Conservation (phyloP, 2,888 invertebrate species). For the Petrophora chlorosata region DNA sequence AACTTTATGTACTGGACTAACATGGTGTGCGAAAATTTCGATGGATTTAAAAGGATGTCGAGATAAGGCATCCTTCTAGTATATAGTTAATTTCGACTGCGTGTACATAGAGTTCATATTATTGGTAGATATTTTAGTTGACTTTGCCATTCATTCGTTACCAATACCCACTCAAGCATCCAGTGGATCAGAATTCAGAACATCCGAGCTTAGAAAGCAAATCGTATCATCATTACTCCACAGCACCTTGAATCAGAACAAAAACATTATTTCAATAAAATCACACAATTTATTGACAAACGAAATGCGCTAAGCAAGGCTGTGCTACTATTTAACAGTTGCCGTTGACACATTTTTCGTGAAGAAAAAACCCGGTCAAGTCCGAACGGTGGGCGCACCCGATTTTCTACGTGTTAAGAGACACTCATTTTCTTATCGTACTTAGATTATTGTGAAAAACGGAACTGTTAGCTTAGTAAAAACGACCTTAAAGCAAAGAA, state of each 20-base stretch:
- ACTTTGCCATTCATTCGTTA: too few species aligned
- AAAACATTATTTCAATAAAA: constrained; percentile 4
- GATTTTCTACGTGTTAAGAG: neutral
- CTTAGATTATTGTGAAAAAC: neutral
- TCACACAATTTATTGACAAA: constrained; percentile 14
- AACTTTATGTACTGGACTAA: neutral
- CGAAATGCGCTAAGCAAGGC: constrained; percentile 17
- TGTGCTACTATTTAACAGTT: constrained; percentile 1
- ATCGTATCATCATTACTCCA: constrained; percentile 8
- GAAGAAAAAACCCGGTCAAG: constrained; percentile 26
- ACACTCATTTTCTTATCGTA: neutral
- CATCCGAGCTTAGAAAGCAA: constrained; percentile 12
- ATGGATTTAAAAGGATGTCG: neutral
- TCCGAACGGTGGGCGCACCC: constrained; percentile 6
- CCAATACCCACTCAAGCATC: neutral
- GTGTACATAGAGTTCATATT: too few species aligned
- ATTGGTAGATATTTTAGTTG: neutral
- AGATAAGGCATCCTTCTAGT: too few species aligned
- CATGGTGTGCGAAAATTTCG: neutral
- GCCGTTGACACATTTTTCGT: constrained; percentile 14
- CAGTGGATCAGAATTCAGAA: neutral
- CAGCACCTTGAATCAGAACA: constrained; percentile 13
- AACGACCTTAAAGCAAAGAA: too few species aligned
- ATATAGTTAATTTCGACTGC: too few species aligned
- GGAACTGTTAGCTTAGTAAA: too few species aligned